Conservation (phyloP, 2,113 vertebrate species). For the Apodemus sylvaticus region DNA sequence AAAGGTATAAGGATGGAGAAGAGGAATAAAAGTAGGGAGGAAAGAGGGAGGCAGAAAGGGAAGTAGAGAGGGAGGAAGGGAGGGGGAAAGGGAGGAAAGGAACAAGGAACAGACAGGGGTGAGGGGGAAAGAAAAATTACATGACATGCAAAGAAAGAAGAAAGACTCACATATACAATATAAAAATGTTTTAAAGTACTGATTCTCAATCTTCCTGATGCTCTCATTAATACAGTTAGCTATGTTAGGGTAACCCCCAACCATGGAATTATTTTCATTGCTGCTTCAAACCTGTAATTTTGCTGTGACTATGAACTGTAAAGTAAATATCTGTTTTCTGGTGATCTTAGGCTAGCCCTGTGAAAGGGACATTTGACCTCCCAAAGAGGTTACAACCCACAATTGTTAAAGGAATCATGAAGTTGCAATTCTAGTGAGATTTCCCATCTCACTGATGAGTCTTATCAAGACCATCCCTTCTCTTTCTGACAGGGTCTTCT, state of each 20-base stretch:
- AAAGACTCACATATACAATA: neutral
- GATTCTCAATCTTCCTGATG: neutral
- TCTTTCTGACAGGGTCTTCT: neutral
- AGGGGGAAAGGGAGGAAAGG: rapidly evolving
- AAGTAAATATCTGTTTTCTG: neutral
- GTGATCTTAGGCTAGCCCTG: neutral
- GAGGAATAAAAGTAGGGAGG: neutral
- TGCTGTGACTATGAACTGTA: neutral
- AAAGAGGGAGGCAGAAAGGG: too few species aligned
- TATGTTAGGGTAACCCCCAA: neutral
- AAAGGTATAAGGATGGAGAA: neutral
- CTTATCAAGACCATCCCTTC: neutral
- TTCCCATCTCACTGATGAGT: neutral
- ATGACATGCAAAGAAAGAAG: neutral
- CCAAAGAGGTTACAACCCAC: neutral
- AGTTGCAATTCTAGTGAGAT: neutral
- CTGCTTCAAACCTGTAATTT: neutral
- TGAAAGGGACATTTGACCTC: neutral
- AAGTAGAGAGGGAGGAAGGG: too few species aligned
- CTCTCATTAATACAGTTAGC: neutral
- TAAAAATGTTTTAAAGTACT: neutral
- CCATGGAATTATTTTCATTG: neutral
- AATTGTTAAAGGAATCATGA: neutral
- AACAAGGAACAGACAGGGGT: neutral
- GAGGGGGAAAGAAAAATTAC: neutral